Base-by-base conservation (phyloP, 1,140 invertebrate genomes). In the Diabrotica virgifera region DNA sequence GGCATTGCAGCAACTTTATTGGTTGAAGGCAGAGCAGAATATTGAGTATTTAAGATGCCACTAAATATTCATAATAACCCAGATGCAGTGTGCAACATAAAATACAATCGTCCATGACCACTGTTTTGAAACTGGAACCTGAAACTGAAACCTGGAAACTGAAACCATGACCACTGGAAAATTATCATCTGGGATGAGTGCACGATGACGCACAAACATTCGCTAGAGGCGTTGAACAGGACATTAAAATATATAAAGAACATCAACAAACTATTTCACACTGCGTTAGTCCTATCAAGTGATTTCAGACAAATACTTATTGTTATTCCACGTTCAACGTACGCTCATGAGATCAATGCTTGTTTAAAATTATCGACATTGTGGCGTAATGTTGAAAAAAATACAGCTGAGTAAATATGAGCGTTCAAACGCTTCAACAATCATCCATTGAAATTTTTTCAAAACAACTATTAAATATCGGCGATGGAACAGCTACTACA, bases 361-460 rank as follows among this genome's bases (percentile, higher is more conserved):
- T 82, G 76, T 69, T 71, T 82, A n/a, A 37, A 83, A 75, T 69
- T 69, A 70, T 81, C 80, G 35, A 12, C 9, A 64, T 70, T 82
- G 61, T 81, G 79, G 76, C 65, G 63, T 64, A 65, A 73, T 67
- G 73, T 79, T 65, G 63, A n/a, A 76, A 63, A 77, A 51, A 72
- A n/a, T 80, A 50, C 59, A 67, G 12, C 70, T 80, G 10, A 73
- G 50, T 63, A 69, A 74, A 71, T 58, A 70, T 77, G 72, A 65
- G 74, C 36, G 64, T 75, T 37, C 59, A 65, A 65, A 36, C 72
- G 36, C 70, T 64, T 67, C 62, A 69, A 53, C 69, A 74, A 68
- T 52, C 63, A 67, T 68, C 59, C 8, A 68, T 67, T 53, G 53
- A 66, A 67, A 59, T 14, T 57, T 76, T 77, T 57, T 71, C 67